phyloP scores from a whole-genome alignment of 2,113 vertebrate species.

The Aspiorhynchus laticeps region DNA sequence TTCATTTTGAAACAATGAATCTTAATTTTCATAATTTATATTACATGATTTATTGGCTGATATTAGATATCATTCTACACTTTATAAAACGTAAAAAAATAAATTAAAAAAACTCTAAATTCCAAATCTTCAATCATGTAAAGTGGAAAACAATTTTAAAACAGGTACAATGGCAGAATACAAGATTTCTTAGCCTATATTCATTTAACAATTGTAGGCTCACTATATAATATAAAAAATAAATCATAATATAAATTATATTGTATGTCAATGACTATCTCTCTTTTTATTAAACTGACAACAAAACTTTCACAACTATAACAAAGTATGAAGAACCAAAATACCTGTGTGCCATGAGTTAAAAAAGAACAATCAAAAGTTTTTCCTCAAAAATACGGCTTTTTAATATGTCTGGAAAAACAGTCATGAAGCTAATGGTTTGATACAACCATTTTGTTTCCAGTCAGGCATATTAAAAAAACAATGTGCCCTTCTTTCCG shows the following conservation, averaged over 20 bases:
- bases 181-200: neutral
- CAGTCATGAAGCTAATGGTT: neutral
- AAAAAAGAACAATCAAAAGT: too few relatives aligned
- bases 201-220: too few relatives aligned
- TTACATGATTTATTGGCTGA: neutral
- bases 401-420: neutral
- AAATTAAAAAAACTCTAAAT: too few relatives aligned
- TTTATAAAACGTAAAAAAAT: too few relatives aligned
- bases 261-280: neutral
- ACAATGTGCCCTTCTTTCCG: neutral
- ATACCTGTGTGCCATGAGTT: neutral
- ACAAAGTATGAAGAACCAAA: neutral
- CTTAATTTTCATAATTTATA: neutral
- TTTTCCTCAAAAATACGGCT: too few relatives aligned
- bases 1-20: neutral
- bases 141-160: neutral
- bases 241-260: neutral
- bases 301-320: neutral
- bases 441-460: conserved; percentile 4
- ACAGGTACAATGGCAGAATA: neutral
- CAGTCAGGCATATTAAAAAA: neutral
- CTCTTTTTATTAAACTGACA: neutral
- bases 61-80: neutral
- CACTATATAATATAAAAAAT: too few relatives aligned
- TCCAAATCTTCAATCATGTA: neutral